Base-by-base conservation (phyloP, 2,888 invertebrate genomes). In the Tipula vernalis region DNA sequence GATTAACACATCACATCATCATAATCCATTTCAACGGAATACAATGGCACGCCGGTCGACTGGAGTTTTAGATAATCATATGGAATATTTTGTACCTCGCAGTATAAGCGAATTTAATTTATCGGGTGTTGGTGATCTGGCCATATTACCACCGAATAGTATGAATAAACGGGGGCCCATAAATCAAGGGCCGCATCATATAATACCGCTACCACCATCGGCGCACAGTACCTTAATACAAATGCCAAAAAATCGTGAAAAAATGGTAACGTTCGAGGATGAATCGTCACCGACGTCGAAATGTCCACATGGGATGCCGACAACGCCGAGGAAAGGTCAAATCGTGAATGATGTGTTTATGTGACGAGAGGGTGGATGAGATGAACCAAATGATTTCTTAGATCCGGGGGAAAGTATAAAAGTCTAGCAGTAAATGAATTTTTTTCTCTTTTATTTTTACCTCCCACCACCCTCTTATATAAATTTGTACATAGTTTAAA, bases 91-190 rank as follows among this genome's bases (percentile, higher is more conserved):
- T 90, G 96, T 96, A 88, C 96, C 96, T 88, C 93, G 96, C 87
- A 96, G 96, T 91, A 93, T 96, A 87, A 96, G 96, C 91, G 96
- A 96, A 90, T 96, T 96, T 90, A 96, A 96, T 90, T 91, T 96
- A 87, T 94, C 95, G 0, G 94, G 95, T 57, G 93, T 94, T 8
- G 92, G 93, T 86, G 94, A 94, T 89, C 91, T 93, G 87, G 92
- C 92, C 18, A 90, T 93, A 47, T 92, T 92, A 0, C 92, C 92
- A 5, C 92, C 93, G 1, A 89, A 89, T 57, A 89, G 87, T 13
- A 89, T 89, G 87, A 88, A 88, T n/a, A 18, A 87, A 83, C 86
- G 87, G 36, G 47, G 89, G 88, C 89, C 89, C 84, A 87, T 85
- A 86, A 87, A 87, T 8, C 89, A 91, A 1, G 90, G 91, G 5